A percentile compares a stretch with the other conserved stretches of the same genome.
Evolutionary conservation across 2,797 vertebrate genomes (phyloP).

Genomic region (Champsocephalus gunnari): DNA sequence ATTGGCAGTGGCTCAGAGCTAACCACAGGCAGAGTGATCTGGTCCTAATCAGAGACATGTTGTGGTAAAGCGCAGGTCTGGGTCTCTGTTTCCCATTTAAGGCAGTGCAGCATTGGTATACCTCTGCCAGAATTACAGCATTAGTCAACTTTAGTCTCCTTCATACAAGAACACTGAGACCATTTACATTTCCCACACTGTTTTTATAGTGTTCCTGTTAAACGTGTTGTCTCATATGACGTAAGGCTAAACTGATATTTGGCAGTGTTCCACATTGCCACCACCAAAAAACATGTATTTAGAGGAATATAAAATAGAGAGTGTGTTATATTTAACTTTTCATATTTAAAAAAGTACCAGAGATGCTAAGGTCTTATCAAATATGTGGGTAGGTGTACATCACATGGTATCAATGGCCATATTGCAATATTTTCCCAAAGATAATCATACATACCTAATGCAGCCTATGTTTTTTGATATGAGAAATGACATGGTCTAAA

Average conservation of each 20-base stretch:
- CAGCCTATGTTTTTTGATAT: conserved; percentile 59
- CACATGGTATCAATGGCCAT: conserved; percentile 42
- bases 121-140: conserved; percentile 76
- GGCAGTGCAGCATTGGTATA: conserved; percentile 79
- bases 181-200: conserved; percentile 52
- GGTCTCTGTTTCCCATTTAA: conserved; percentile 86
- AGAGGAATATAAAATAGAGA: not conserved
- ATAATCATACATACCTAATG: conserved; percentile 62
- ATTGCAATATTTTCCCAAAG: conserved; percentile 71
- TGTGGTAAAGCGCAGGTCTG: conserved; percentile 81
- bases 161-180: conserved; percentile 73
- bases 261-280: not conserved
- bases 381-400: conserved; percentile 28
- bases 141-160: conserved; percentile 69
- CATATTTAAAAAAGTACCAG: conserved; percentile 16
- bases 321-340: conserved; percentile 17
- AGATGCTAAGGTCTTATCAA: conserved; percentile 40
- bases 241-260: conserved; percentile 12
- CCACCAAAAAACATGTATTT: not conserved
- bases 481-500: conserved; percentile 52
- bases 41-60: conserved; percentile 84
- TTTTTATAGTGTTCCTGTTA: conserved; percentile 39
- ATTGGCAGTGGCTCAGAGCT: conserved; percentile 75
- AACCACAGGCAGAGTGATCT: conserved; percentile 79
- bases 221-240: conserved; percentile 22